These are phyloP conservation scores for Sternarchorhynchus goeldii DNA, from an alignment of 2,797 vertebrate species.

Conservation along the genomic window DNA sequence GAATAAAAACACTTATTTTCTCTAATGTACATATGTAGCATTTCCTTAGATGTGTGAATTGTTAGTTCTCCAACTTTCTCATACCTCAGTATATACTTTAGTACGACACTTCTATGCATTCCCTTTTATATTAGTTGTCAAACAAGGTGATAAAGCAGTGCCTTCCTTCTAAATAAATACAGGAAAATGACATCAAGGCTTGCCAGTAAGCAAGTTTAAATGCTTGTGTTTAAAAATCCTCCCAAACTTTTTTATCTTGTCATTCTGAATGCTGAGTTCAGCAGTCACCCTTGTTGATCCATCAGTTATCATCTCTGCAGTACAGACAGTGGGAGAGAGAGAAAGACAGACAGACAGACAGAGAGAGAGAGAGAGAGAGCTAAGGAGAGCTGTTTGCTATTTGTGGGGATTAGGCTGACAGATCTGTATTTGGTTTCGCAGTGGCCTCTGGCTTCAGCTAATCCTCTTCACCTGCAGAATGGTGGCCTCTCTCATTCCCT, in stretches of 20 bases:
- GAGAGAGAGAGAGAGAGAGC: conserved; percentile 60
- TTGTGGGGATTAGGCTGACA: conserved; percentile 84
- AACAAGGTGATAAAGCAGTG: too few species aligned
- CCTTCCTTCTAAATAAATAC: too few species aligned
- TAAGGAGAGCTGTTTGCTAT: conserved; percentile 80
- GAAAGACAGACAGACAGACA: conserved; percentile 57
- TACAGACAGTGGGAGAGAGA: conserved; percentile 56
- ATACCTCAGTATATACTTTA: too few species aligned
- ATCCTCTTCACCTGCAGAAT: conserved; percentile 82
- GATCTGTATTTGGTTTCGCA: conserved; percentile 84
- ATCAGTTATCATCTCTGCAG: conserved; percentile 73
- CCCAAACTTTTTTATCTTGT: conserved; percentile 71
- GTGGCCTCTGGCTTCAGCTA: conserved; percentile 79
- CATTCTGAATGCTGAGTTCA: conserved; percentile 64
- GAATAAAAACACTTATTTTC: conserved; percentile 6
- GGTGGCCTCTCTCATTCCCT: conserved; percentile 61
- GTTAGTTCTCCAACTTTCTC: background rate
- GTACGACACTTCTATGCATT: too few species aligned
- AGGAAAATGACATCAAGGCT: too few species aligned
- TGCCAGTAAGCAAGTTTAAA: conserved; percentile 64
- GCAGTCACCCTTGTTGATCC: conserved; percentile 69
- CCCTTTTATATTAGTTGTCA: too few species aligned
- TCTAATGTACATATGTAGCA: conserved; percentile 6
- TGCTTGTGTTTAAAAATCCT: conserved; percentile 60
- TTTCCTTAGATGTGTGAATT: conserved; percentile 25